Evolutionary conservation across 2,888 invertebrate species (phyloP), one percentile per base, ranked within the genome.

Genomic region (Aethes cnicana): DNA sequence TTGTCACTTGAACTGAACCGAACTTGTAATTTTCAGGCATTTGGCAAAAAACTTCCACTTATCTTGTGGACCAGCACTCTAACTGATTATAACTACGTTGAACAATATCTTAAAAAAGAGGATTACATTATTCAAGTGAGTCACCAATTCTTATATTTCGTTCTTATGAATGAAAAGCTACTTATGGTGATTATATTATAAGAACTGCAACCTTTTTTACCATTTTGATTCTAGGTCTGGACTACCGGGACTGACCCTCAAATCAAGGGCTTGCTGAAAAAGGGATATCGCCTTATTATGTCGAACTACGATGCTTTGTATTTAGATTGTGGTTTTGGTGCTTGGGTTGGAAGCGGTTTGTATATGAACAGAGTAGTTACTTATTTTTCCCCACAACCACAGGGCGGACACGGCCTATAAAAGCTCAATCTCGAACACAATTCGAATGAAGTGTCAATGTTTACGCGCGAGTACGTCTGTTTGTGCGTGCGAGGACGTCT

Each of bases 291-390:
- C 17, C 77, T 96, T 14, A 96, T 97, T 57, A 90, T 97, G 57
- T 96, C 96, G 2, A 97, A 97, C 76, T 96, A 96, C 67, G 97
- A 97, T 71, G 95, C 95, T 0, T 81, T 96, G 2, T 97, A 97
- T 74, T 91, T 97, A 0, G 97, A 97, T 76, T 97, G 97, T 68
- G 97, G 97, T 1, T 96, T 93, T 63, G 93, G 93, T 7, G 93
- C 94, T 3, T 97, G 97, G 97, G 93, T 96, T 0, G 93, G 92
- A 0, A 91, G 90, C 55, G 92, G 92, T 80, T 56, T 58, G 69
- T 56, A 47, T 12, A 20, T 42, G 36, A 11, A 17, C 21, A 20
- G 2, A 37, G n/a, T 14, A 5, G 16, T 9, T 9, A 18, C 18
- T 17, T 11, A 6, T 33, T 16, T 17, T 17, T 2, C 8, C n/a